Evolutionary conservation across 64 coral and sea anemone species (phyloP), one percentile per base, ranked within the genome.

Genomic region (Pocillopora damicornis): DNA sequence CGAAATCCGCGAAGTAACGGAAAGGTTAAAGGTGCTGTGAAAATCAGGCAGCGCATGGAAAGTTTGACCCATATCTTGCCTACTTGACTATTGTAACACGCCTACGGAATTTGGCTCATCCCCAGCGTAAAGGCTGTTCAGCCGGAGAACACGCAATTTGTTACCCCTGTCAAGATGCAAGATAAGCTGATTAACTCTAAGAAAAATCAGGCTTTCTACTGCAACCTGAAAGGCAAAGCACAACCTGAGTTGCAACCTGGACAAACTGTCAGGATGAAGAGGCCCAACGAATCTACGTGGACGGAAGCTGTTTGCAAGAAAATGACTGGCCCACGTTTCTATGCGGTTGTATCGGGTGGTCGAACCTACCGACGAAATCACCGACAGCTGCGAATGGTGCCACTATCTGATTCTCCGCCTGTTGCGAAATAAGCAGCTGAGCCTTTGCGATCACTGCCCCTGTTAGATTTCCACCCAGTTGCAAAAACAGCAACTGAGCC

Each of bases 1-100:
- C 42, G 37, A 17, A 22, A 88, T 79, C 76, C 87, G 14, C 87
- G 79, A 68, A 88, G 87, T 60, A 88, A 88, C 15, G 86, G 86
- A 67, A 86, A 66, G 72, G 83, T 86, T 8, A 68, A 89, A 37
- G 30, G 30, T 30, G 30, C 30, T 30, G 30, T 89, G 1, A 79
- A 73, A 58, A 80, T 61, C 35, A 79, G 80, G 38, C 78, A 73
- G 60, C 56, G 2, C 63, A 16, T 51, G 37, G 77, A 79, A 77
- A 65, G 37, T 78, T 60, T 30, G 63, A 78, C 58, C 76, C 60
- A 57, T 81, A 89, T 13, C 69, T 81, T 7, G 77, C 63, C 56
- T 89, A 1, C 45, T 81, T 25, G 88, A 89, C 63, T 82, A 51
- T 36, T 59, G 68, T 13, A 81, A 89, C 23, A 89, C 88, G 20